Percentiles rank a stretch among this genome's conserved stretches.
Evolutionary conservation across 2,797 vertebrate genomes (phyloP).

Genomic region (Enteromius mattozi): DNA sequence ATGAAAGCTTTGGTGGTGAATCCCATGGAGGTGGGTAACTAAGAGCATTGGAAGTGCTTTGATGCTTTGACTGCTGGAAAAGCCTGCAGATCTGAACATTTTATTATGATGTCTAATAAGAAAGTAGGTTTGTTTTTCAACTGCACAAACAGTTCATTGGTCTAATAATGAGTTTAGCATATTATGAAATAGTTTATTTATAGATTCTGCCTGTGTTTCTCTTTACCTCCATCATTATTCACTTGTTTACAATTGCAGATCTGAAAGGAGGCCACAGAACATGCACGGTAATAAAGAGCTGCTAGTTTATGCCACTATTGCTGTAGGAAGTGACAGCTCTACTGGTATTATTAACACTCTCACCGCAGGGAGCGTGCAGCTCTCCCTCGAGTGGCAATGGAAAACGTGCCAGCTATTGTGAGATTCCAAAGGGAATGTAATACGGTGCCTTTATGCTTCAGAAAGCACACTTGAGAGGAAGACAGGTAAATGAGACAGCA

Average conservation of each 20-base stretch:
- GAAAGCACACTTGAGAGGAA: background rate
- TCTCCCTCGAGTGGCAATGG: background rate
- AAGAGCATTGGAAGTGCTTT: background rate
- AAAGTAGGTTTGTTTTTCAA: background rate
- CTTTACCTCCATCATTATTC: background rate
- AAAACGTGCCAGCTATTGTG: background rate
- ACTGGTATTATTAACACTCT: constrained; percentile 44
- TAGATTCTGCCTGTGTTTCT: background rate
- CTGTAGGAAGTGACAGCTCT: constrained; percentile 7
- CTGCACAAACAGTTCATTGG: background rate
- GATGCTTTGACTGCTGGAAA: background rate
- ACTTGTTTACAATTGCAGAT: background rate
- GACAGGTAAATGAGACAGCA: background rate
- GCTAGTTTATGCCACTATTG: constrained; percentile 2
- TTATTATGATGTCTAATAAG: background rate
- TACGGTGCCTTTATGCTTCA: background rate
- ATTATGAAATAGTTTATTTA: background rate
- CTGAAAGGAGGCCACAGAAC: background rate
- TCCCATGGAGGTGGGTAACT: background rate
- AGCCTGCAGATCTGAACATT: background rate
- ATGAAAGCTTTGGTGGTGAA: background rate
- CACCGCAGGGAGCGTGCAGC: background rate
- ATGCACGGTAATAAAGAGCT: constrained; percentile 22
- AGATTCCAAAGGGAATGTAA: background rate
- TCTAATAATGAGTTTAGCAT: background rate